phyloP scores from a whole-genome alignment of 2,888 invertebrate genomes.

The Rotaria macrura region DNA sequence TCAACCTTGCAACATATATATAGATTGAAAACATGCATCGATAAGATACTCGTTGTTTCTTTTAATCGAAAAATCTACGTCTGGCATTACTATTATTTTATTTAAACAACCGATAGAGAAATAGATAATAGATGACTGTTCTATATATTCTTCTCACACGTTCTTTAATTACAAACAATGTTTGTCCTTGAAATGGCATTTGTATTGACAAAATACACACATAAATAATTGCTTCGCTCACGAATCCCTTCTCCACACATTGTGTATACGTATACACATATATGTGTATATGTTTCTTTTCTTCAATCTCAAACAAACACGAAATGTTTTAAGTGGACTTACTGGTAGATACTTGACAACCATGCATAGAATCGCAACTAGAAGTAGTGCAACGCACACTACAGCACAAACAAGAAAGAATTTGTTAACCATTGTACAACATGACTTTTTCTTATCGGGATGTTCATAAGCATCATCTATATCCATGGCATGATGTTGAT shows the following conservation, averaged over 20 bases:
- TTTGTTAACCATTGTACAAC: background rate
- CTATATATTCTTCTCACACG: background rate
- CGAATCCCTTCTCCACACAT: background rate
- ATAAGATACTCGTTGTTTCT: too few relatives aligned
- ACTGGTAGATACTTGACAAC: background rate
- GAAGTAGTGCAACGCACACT: conserved; percentile 1
- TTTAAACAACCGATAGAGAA: background rate
- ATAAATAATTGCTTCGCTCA: background rate
- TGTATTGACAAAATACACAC: background rate
- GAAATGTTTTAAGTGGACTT: background rate
- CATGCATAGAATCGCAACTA: background rate
- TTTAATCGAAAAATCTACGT: too few relatives aligned
- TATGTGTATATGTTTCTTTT: background rate
- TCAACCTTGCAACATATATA: background rate
- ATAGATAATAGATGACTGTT: background rate
- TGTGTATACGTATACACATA: background rate
- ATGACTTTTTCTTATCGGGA: background rate
- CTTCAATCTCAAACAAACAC: background rate
- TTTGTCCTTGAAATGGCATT: background rate
- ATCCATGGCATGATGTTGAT: background rate
- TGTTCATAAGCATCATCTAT: background rate
- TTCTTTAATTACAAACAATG: background rate
- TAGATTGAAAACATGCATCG: too few relatives aligned
- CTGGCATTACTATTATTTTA: too few relatives aligned
- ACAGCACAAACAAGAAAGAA: background rate